Evolutionary conservation across 2,113 vertebrate genomes (phyloP).

Genomic region (Desmodus rotundus): DNA sequence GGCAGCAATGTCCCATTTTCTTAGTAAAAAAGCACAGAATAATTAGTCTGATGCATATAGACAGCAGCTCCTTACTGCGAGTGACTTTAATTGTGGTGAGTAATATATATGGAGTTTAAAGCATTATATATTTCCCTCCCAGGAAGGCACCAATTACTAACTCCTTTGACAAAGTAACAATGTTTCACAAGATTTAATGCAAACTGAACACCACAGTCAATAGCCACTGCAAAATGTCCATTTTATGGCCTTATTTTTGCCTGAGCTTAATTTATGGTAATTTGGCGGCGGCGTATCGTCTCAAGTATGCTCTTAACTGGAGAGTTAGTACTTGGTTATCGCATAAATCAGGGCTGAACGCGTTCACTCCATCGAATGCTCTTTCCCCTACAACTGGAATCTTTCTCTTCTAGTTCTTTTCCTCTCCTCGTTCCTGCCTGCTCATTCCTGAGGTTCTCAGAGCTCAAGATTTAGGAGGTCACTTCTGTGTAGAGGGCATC

Average conservation of each 20-base stretch:
- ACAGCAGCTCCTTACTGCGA: conserved; percentile 60
- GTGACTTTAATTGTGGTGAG: conserved; percentile 76
- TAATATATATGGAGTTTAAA: conserved; percentile 71
- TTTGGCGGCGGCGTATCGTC: conserved; percentile 27
- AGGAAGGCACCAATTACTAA: conserved; percentile 71
- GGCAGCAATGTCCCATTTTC: conserved; percentile 77
- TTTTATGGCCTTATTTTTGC: conserved; percentile 66
- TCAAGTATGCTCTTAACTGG: conserved; percentile 18
- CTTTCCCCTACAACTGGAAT: not conserved
- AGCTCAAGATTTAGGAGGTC: not conserved
- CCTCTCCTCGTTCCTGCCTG: conserved; percentile 17
- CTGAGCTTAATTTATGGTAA: conserved; percentile 55
- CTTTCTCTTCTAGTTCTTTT: not conserved
- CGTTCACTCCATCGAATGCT: conserved; percentile 37
- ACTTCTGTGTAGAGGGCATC: not conserved
- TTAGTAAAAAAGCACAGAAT: conserved; percentile 71
- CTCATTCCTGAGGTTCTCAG: conserved; percentile 6
- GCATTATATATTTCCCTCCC: conserved; percentile 65
- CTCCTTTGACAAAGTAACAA: conserved; percentile 72
- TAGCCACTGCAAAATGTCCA: conserved; percentile 65
- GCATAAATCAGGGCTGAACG: conserved; percentile 63
- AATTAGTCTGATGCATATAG: conserved; percentile 72
- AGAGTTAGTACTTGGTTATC: conserved; percentile 40
- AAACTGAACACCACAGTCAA: conserved; percentile 54
- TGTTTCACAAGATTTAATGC: conserved; percentile 67